Evolutionary conservation across 2,113 vertebrate species (phyloP).

Genomic region (Vidua chalybeata): DNA sequence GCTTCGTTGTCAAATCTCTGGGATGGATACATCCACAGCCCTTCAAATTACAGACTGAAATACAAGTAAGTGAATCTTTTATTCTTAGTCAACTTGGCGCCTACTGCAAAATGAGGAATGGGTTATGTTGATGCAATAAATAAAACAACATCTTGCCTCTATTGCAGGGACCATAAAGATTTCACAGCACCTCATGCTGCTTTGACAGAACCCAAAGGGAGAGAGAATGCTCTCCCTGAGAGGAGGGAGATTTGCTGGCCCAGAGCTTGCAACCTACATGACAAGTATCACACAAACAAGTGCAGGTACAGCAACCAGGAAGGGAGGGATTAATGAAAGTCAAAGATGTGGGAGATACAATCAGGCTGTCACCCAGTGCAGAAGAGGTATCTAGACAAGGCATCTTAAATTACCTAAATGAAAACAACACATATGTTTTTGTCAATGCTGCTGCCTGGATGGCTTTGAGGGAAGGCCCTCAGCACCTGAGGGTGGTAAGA

Average conservation of each 20-base stretch:
- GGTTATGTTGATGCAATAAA: neutral
- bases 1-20: neutral
- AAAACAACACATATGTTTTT: slow-evolving; percentile 33
- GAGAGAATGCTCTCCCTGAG: neutral
- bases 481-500: neutral
- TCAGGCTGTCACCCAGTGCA: slow-evolving; percentile 11
- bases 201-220: neutral
- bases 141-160: neutral
- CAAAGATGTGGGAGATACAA: slow-evolving; percentile 15
- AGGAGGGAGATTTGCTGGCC: neutral
- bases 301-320: slow-evolving; percentile 20
- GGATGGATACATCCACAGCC: neutral
- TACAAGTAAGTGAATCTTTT: neutral
- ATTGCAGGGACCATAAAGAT: neutral
- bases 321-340: slow-evolving; percentile 62
- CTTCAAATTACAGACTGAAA: neutral
- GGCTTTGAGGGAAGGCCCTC: neutral
- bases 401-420: slow-evolving; percentile 42
- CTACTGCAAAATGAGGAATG: neutral
- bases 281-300: neutral
- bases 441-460: neutral
- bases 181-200: neutral
- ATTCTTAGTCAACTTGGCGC: neutral
- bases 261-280: neutral
- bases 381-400: slow-evolving; percentile 11